Conservation (phyloP, 2,113 vertebrate species). For the Scomber colias region DNA sequence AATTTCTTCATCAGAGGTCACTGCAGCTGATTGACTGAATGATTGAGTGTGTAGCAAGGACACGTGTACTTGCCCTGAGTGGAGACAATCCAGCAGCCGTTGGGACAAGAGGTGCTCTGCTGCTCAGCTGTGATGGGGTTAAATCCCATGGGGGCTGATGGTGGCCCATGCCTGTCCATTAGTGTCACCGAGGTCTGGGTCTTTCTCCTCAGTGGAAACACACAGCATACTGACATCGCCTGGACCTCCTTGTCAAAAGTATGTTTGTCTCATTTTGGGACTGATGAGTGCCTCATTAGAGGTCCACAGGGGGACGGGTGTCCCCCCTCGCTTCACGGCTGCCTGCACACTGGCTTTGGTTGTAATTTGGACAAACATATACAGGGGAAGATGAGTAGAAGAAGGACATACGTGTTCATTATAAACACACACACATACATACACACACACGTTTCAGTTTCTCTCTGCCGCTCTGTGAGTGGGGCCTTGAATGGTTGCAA, state of each 20-base stretch:
- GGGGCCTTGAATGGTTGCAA: constrained; percentile 51
- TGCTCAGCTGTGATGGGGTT: constrained; percentile 66
- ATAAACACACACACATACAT: constrained; percentile 5
- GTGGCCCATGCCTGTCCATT: constrained; percentile 72
- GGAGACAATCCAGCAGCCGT: constrained; percentile 44
- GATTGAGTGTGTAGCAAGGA: constrained; percentile 50
- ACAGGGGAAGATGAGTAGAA: constrained; percentile 42
- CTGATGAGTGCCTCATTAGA: constrained; percentile 74
- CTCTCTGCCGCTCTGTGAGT: constrained; percentile 14
- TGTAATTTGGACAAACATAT: constrained; percentile 57
- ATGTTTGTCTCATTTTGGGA: constrained; percentile 67
- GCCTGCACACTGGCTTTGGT: constrained; percentile 32
- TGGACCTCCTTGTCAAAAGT: constrained; percentile 63
- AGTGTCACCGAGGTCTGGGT: constrained; percentile 67
- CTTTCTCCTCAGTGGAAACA: constrained; percentile 60
- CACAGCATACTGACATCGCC: constrained; percentile 55
- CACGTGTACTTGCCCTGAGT: constrained; percentile 33
- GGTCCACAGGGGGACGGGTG: constrained; percentile 34
- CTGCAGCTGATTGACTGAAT: constrained; percentile 55
- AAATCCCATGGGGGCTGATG: constrained; percentile 59
- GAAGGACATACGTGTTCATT: constrained; percentile 55
- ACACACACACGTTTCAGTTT: constrained; percentile 23
- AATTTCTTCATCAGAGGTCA: constrained; percentile 30
- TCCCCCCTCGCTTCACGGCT: constrained; percentile 45
- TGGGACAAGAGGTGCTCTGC: constrained; percentile 40